Conservation (phyloP, 2,888 invertebrate genomes). For the Tribolium freemani region DNA sequence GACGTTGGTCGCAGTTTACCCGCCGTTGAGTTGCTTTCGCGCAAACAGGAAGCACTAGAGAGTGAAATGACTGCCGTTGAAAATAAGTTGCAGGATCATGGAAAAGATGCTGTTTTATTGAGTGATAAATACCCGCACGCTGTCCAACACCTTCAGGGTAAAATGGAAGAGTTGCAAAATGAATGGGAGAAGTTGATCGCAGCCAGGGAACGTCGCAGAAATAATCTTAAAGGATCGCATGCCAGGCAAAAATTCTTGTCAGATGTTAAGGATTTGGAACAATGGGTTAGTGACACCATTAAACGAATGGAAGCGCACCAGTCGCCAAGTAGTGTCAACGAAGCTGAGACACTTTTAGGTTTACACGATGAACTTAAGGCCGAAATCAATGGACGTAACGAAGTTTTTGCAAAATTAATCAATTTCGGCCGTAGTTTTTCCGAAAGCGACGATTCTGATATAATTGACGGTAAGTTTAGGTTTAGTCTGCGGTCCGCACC, state of each 20-base stretch:
- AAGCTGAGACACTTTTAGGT: slow-evolving; percentile 90
- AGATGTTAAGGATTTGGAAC: slow-evolving; percentile 86
- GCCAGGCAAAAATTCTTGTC: slow-evolving; percentile 91
- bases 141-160: slow-evolving; percentile 79
- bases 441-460: slow-evolving; percentile 68
- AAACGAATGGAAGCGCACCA: slow-evolving; percentile 89
- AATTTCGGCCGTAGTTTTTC: slow-evolving; percentile 73
- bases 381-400: slow-evolving; percentile 92
- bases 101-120: slow-evolving; percentile 77
- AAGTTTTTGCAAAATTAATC: slow-evolving; percentile 81
- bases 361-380: slow-evolving; percentile 94
- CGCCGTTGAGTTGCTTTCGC: slow-evolving; percentile 83
- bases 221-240: slow-evolving; percentile 80
- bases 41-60: slow-evolving; percentile 91
- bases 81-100: slow-evolving; percentile 84
- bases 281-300: slow-evolving; percentile 91
- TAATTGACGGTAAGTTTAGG: slow-evolving; percentile 67
- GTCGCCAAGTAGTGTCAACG: slow-evolving; percentile 85
- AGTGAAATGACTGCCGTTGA: slow-evolving; percentile 90
- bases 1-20: slow-evolving; percentile 77
- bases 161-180: slow-evolving; percentile 78
- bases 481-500: background rate
- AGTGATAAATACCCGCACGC: slow-evolving; percentile 86
- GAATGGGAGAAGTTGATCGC: slow-evolving; percentile 84
- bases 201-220: slow-evolving; percentile 77